Percentiles rank a stretch among this genome's conserved stretches.
These are phyloP conservation scores for Astur gentilis DNA, from an alignment of 2,113 vertebrate species.

Conservation along the genomic window DNA sequence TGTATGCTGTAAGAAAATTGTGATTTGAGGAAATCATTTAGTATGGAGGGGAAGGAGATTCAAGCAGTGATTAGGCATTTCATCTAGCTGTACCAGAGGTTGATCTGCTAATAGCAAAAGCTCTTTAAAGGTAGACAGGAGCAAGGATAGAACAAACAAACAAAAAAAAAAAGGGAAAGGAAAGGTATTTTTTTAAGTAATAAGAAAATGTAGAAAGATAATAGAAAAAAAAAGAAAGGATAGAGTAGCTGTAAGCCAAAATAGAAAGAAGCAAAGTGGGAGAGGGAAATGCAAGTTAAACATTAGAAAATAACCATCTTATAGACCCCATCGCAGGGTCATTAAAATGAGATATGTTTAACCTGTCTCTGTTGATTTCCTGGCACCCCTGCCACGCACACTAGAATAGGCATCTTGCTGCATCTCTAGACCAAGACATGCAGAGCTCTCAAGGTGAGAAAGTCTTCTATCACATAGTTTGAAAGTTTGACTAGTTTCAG, in stretches of 20 bases:
- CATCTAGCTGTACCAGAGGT: background rate
- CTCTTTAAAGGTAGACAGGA: background rate
- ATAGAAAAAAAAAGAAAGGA: background rate
- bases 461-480: background rate
- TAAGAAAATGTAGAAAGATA: background rate
- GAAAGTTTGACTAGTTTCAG: background rate
- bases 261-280: background rate
- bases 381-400: background rate
- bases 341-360: background rate
- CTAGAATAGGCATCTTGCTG: background rate
- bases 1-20: background rate
- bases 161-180: too few species aligned
- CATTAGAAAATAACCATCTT: background rate
- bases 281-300: background rate
- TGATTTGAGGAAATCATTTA: background rate
- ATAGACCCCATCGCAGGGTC: background rate
- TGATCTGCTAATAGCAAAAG: background rate
- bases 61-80: conserved; percentile 5
- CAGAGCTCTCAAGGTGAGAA: conserved; percentile 14
- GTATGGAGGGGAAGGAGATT: background rate
- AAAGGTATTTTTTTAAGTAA: background rate
- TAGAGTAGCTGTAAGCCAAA: background rate
- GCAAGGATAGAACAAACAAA: background rate
- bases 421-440: background rate
- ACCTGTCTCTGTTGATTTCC: background rate